A percentile compares a stretch with the other conserved stretches of the same genome.
Conservation (phyloP, 2,888 invertebrate species). For the Hirtodrosophila confusa region DNA sequence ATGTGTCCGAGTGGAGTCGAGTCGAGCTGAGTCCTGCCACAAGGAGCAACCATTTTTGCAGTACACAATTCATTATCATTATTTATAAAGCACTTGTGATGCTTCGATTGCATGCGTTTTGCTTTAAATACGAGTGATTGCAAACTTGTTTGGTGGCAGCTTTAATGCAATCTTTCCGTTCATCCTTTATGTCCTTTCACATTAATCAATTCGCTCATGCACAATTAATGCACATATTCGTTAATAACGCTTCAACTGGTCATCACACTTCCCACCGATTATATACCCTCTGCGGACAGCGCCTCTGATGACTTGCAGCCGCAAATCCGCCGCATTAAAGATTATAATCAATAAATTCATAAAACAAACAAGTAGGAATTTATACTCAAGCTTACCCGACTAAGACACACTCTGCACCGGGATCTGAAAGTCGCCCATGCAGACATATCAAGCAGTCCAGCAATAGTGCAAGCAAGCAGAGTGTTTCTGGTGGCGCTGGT, state of each 20-base stretch:
- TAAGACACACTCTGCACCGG: too few relatives aligned
- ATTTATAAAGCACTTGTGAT: constrained; percentile 51
- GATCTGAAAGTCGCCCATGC: too few relatives aligned
- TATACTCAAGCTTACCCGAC: too few relatives aligned
- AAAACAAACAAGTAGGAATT: too few relatives aligned
- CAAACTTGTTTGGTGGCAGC: constrained; percentile 31
- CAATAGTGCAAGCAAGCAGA: too few relatives aligned
- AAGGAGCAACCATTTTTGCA: background rate
- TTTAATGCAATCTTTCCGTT: constrained; percentile 26
- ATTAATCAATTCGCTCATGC: constrained; percentile 68
- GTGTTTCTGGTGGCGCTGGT: too few relatives aligned
- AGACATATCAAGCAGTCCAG: too few relatives aligned
- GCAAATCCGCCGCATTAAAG: constrained; percentile 3
- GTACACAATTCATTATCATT: constrained; percentile 43
- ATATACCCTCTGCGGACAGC: constrained; percentile 19
- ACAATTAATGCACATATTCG: constrained; percentile 68
- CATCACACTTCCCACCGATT: constrained; percentile 32
- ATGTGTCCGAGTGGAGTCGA: constrained; percentile 33
- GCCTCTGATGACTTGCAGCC: constrained; percentile 21
- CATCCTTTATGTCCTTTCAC: constrained; percentile 12
- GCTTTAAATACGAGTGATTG: constrained; percentile 37
- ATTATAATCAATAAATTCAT: constrained; percentile 6
- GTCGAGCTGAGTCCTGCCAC: constrained; percentile 15
- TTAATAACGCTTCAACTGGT: constrained; percentile 69
- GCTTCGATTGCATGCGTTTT: constrained; percentile 30